These are phyloP conservation scores for Caranx ignobilis DNA, from an alignment of 2,113 vertebrate species.

Conservation along the genomic window DNA sequence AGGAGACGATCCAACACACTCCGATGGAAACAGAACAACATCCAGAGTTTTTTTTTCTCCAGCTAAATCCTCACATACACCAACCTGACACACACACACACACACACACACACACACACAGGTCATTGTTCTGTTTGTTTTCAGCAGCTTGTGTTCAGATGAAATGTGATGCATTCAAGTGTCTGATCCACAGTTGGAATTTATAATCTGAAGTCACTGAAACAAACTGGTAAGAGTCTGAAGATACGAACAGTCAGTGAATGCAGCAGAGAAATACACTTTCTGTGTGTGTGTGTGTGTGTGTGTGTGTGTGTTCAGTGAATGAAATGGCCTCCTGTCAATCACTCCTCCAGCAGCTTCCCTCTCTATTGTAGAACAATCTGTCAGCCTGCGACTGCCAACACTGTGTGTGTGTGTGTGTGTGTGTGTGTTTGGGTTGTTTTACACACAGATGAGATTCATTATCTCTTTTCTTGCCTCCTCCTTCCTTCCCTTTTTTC, in stretches of 20 bases:
- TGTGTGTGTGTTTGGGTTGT: not conserved
- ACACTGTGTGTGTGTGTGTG: constrained; percentile 20
- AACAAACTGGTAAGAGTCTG: no score
- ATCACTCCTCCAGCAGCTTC: constrained; percentile 30
- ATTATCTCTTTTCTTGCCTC: not conserved
- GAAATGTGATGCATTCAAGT: no score
- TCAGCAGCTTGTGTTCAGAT: no score
- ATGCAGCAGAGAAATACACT: no score
- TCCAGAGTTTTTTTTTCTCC: not conserved
- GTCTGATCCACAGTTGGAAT: no score
- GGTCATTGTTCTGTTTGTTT: no score
- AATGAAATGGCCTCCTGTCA: constrained; percentile 51
- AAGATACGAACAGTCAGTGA: no score
- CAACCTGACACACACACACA: not conserved
- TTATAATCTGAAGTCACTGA: no score
- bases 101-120: no score
- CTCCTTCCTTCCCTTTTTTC: no score
- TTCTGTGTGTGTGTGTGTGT: not conserved
- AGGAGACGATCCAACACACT: constrained; percentile 50
- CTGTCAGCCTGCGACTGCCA: constrained; percentile 65
- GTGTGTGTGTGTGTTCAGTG: constrained; percentile 13
- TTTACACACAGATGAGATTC: not conserved
- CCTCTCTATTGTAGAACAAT: constrained; percentile 51
- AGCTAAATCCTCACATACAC: not conserved
- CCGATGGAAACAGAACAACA: constrained; percentile 36